Evolutionary conservation across 1,140 invertebrate species (phyloP).

Genomic region (Leguminivora glycinivorella): DNA sequence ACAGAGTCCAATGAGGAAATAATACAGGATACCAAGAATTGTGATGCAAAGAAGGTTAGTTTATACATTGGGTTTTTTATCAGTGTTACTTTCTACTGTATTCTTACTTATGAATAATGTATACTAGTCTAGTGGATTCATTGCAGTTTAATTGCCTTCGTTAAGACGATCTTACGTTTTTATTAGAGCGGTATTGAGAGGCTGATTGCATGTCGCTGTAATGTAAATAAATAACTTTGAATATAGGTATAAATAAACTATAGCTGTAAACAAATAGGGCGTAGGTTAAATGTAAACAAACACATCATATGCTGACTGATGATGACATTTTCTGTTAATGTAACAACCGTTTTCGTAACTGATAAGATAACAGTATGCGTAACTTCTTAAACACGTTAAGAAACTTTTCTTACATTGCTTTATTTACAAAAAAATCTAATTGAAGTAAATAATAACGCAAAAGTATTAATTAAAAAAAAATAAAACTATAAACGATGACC

Average conservation of each 20-base stretch:
- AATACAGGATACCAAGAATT: constrained; percentile 23
- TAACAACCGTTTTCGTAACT: neutral
- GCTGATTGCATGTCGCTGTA: too few species aligned
- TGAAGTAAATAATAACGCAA: too few species aligned
- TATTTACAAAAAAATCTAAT: neutral
- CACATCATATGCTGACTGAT: neutral
- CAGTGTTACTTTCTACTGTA: neutral
- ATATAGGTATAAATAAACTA: too few species aligned
- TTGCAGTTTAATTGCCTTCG: neutral
- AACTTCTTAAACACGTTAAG: neutral
- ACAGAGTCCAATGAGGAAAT: constrained; percentile 26
- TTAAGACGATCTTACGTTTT: too few species aligned
- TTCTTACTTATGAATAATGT: neutral
- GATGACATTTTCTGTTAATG: neutral
- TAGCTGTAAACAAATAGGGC: too few species aligned
- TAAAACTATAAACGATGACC: too few species aligned
- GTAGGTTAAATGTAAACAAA: neutral
- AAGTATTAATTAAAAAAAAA: too few species aligned
- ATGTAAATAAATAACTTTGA: too few species aligned
- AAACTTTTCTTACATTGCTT: neutral
- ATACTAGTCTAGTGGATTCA: neutral
- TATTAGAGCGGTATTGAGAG: too few species aligned
- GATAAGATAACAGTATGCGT: neutral
- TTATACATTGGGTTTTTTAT: constrained; percentile 1
- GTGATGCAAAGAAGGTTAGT: constrained; percentile 18